Percentiles rank a stretch among this genome's conserved stretches.
phyloP scores from a whole-genome alignment of 2,888 invertebrate genomes.

The Caenorhabditis uteleia region DNA sequence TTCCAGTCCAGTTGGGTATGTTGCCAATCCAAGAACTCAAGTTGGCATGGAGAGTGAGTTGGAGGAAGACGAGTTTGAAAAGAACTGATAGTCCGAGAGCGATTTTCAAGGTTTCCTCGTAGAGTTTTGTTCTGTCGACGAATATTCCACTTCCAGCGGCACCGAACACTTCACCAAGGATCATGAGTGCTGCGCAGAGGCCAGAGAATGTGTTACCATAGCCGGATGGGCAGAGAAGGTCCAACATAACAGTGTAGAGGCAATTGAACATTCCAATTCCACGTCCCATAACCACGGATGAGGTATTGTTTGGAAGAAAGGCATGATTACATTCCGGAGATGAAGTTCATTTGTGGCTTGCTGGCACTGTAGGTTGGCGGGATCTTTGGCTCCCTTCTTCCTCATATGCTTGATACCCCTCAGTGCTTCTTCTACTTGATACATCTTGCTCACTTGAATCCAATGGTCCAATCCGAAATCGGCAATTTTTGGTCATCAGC shows the following conservation, averaged over 20 bases:
- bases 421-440: no score
- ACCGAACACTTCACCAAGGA: constrained; percentile 70
- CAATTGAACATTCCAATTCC: constrained; percentile 70
- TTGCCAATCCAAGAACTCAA: constrained; percentile 72
- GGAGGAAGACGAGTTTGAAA: constrained; percentile 65
- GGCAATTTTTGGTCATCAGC: no score
- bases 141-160: constrained; percentile 67
- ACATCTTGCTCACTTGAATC: no score
- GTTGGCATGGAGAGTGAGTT: constrained; percentile 48
- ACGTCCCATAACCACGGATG: constrained; percentile 66
- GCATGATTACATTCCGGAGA: constrained; percentile 58
- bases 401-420: no score
- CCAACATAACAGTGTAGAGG: constrained; percentile 69
- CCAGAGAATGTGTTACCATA: constrained; percentile 71
- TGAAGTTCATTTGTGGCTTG: constrained; percentile 62
- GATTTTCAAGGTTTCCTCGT: constrained; percentile 72
- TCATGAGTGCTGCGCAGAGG: constrained; percentile 70
- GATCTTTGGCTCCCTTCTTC: constrained; percentile 66
- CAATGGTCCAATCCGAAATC: no score
- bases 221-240: constrained; percentile 73
- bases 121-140: constrained; percentile 72
- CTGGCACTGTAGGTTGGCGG: constrained; percentile 67
- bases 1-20: constrained; percentile 73
- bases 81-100: constrained; percentile 64
- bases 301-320: constrained; percentile 62